Evolutionary conservation across 2,797 vertebrate species (phyloP), one percentile per base, ranked within the genome.

Genomic region (Microctenopoma stevenorrisi): DNA sequence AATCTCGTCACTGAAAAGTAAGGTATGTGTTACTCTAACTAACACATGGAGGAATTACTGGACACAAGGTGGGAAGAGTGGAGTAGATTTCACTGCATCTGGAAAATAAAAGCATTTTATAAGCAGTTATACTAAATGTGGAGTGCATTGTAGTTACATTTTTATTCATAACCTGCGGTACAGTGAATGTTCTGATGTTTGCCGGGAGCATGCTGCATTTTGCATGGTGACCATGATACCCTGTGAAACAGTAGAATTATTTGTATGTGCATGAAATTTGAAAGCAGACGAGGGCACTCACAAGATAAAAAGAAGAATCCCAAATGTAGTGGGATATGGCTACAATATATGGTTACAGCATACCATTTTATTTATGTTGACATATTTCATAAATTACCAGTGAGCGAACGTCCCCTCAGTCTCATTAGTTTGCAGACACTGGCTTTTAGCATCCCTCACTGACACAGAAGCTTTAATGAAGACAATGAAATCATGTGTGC

Each of bases 381-480:
- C 11, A 18, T 4, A 15, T 46, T 22, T 62, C 15, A 37, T 11
- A 46, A 6, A 63, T 18, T 14, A 18, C 11, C 26, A 28, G 26
- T 40, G 18, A 3, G 40, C 14, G 16, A 51, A 12, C 49, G 3
- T 55, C 14, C 9, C 13, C 15, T 52, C 18, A 54, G 26, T 40
- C 35, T 22, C 14, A 55, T 44, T 49, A 52, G 33, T 69, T 42
- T 43, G 12, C 15, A 12, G 30, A 30, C 22, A 46, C 3, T 68
- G 14, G 18, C 28, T 2, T 64, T 65, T 42, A 42, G 40, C 35
- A 28, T 52, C n/a, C 28, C 49, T 56, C 15, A 13, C 1, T 68
- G 62, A 74, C 37, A 64, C 37, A 48, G 12, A 56, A 9, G 13
- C 49, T 38, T 55, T 55, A 30, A 60, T 63, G 9, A 76, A 72